A percentile compares a stretch with the other conserved stretches of the same genome.
phyloP scores from a whole-genome alignment of 1,140 invertebrate species.

The Aphidius gifuensis region DNA sequence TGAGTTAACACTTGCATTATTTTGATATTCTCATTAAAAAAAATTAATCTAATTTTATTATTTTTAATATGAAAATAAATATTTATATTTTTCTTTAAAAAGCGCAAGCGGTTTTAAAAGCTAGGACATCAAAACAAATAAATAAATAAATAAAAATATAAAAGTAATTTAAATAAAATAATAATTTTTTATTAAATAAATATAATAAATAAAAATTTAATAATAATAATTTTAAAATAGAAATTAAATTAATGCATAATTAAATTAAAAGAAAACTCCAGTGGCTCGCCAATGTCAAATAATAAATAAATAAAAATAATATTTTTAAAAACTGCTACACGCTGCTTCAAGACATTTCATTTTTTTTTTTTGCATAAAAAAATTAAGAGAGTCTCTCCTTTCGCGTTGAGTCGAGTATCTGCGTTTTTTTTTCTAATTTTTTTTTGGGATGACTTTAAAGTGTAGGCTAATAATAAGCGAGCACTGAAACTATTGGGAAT shows the following conservation, averaged over 20 bases:
- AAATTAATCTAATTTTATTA: slow-evolving; percentile 30
- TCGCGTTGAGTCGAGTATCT: slow-evolving; percentile 29
- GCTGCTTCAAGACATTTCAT: neutral
- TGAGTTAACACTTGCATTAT: slow-evolving; percentile 44
- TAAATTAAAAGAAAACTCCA: slow-evolving; percentile 6
- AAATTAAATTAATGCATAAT: neutral
- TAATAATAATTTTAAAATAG: neutral
- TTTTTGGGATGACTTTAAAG: too few species aligned
- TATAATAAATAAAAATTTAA: too few species aligned
- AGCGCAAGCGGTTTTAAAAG: slow-evolving; percentile 10
- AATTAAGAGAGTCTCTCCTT: slow-evolving; percentile 7
- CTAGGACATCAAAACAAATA: neutral
- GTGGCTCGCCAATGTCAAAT: slow-evolving; percentile 1
- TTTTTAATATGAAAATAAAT: too few species aligned
- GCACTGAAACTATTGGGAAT: slow-evolving; percentile 10
- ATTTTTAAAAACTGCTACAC: slow-evolving; percentile 8
- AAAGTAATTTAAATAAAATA: neutral
- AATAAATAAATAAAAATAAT: neutral
- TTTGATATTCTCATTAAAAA: slow-evolving; percentile 25
- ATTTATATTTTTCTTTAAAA: neutral
- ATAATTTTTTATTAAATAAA: too few species aligned
- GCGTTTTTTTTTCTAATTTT: slow-evolving; percentile 16
- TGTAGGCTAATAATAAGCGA: slow-evolving; percentile 10
- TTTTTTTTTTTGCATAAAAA: neutral
- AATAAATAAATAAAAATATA: neutral